phyloP scores from a whole-genome alignment of 1,140 invertebrate species.

The Heliconius nattereri region DNA sequence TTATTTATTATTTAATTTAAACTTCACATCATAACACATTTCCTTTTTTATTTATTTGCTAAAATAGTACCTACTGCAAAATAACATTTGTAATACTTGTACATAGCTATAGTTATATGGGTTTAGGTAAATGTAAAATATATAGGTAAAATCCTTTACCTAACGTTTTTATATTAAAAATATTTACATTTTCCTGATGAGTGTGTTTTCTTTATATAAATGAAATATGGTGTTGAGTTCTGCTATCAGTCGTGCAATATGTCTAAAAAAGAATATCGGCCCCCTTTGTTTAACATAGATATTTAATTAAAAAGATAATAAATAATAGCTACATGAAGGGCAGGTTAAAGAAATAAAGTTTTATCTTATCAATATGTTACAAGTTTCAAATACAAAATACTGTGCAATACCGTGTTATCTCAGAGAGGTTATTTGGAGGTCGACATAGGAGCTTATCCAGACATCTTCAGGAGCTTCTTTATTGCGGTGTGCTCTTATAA shows the following conservation, averaged over 20 bases:
- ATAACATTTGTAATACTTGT: neutral
- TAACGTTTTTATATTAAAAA: too few species aligned
- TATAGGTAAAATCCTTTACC: neutral
- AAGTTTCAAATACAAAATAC: neutral
- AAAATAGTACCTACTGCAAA: neutral
- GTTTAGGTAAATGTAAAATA: neutral
- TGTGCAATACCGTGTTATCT: neutral
- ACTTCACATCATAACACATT: neutral
- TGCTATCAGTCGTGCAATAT: too few species aligned
- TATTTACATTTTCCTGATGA: too few species aligned
- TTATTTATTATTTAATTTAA: neutral
- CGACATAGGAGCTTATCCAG: slow-evolving; percentile 10
- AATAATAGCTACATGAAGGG: neutral
- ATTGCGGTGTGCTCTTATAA: slow-evolving; percentile 12
- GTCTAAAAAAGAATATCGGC: too few species aligned
- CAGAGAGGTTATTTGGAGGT: slow-evolving; percentile 25
- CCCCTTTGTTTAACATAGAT: too few species aligned
- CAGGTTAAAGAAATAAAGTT: neutral
- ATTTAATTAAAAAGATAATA: neutral
- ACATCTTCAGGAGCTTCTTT: slow-evolving; percentile 29
- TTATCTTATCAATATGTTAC: neutral
- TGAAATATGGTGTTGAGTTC: too few species aligned
- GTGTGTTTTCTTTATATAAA: too few species aligned
- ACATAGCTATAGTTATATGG: neutral
- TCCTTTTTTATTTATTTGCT: neutral